Base-by-base conservation (phyloP, 2,113 vertebrate species). In the Oncorhynchus tshawytscha region DNA sequence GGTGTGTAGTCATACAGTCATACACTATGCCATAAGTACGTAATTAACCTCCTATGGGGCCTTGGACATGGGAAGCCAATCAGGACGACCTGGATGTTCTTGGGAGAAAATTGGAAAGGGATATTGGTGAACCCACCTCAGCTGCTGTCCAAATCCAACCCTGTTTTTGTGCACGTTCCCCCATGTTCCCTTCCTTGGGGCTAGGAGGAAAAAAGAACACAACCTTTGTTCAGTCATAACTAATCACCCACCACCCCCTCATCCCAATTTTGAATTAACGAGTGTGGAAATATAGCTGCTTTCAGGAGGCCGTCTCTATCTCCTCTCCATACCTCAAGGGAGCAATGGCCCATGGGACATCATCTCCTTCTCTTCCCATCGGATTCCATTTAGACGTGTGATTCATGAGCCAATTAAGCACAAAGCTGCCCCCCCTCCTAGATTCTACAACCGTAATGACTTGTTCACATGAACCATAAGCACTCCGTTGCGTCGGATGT, bases 351-450 rank as follows among this genome's bases (percentile, higher is more conserved):
- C 49, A 22, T n/a, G 57, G 71, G 71, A 25, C 39, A 54, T 84
- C 67, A 72, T 71, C 64, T 66, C 68, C 39, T 45, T 81, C 67
- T 64, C 39, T 72, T 65, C 60, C 18, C 54, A 29, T 76, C 83
- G 54, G 77, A 81, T 82, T 84, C 79, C 73, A 75, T 82, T 82
- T 81, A 74, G 72, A 60, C 48, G 18, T n/a, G 69, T 90, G 86
- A 90, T 88, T 88, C 77, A 87, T 86, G 72, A 75, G 68, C 80
- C 78, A 85, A 87, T 91, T 77, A 83, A 73, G 72, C 77, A 66
- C 31, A 71, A 76, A 85, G 72, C 76, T 70, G 73, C 73, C 22
- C 49, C 22, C 27, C 34, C 9, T 45, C 48, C 65, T 0, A 60
- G 51, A 74, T 20, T 34, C 67, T 6, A 34, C 31, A 34, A 39